phyloP scores from a whole-genome alignment of 2,888 invertebrate species.

The Thereva nobilitata region DNA sequence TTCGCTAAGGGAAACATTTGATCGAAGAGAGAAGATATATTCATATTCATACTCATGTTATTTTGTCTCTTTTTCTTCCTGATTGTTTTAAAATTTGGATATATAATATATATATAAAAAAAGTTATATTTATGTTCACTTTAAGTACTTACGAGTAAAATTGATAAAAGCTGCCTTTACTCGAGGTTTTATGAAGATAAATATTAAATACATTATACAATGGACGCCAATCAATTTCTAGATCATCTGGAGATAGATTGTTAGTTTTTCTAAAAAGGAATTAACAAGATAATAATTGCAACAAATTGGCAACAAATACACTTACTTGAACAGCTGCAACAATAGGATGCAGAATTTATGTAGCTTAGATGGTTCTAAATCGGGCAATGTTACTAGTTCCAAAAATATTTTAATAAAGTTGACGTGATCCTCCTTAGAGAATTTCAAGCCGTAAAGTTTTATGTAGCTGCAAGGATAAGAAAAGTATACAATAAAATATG shows the following conservation, averaged over 20 bases:
- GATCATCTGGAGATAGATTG: conserved; percentile 75
- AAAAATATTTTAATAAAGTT: conserved; percentile 76
- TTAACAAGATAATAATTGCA: conserved; percentile 42
- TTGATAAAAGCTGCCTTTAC: conserved; percentile 44
- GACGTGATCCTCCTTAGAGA: conserved; percentile 89
- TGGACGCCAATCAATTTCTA: conserved; percentile 84
- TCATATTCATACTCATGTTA: conserved; percentile 9
- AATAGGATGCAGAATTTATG: conserved; percentile 58
- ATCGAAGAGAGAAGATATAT: conserved; percentile 30
- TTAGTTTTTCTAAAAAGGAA: conserved; percentile 69
- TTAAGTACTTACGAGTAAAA: conserved; percentile 41
- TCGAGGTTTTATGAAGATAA: conserved; percentile 42
- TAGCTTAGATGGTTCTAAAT: conserved; percentile 75
- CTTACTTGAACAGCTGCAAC: conserved; percentile 42
- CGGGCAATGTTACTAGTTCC: conserved; percentile 75
- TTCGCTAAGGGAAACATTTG: conserved; percentile 35
- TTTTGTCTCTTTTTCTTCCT: conserved; percentile 16
- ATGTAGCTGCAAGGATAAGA: conserved; percentile 70
- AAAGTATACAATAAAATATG: neutral
- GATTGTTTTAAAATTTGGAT: conserved; percentile 16
- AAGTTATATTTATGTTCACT: neutral
- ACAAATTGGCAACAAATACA: conserved; percentile 19
- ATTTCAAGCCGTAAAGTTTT: conserved; percentile 80
- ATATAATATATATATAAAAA: neutral
- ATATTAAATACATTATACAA: conserved; percentile 62